Evolutionary conservation across 2,888 invertebrate genomes (phyloP).

Genomic region (Epirrhoe alternata): DNA sequence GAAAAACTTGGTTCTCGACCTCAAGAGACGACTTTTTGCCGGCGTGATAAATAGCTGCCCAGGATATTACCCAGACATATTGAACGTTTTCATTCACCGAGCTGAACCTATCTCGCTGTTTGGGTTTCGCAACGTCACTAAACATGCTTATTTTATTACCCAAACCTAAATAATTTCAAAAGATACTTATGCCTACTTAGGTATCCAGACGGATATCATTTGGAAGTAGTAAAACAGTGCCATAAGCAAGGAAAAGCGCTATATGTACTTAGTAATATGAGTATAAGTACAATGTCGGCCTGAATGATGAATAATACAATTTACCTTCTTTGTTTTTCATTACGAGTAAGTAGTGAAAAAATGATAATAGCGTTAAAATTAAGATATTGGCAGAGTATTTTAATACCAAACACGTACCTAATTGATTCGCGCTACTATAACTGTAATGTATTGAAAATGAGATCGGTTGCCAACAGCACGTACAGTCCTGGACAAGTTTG

Average conservation of each 20-base stretch:
- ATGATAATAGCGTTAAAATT: background rate
- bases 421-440: slow-evolving; percentile 43
- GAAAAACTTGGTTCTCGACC: slow-evolving; percentile 39
- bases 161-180: too few species aligned
- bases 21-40: slow-evolving; percentile 35
- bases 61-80: slow-evolving; percentile 32
- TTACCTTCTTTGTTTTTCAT: too few species aligned
- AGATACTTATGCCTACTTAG: too few species aligned
- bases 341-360: too few species aligned
- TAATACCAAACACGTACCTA: slow-evolving; percentile 40
- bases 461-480: slow-evolving; percentile 57
- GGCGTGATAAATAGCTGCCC: slow-evolving; percentile 36
- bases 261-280: too few species aligned
- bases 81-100: slow-evolving; percentile 35
- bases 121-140: background rate
- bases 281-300: too few species aligned
- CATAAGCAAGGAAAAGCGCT: too few species aligned
- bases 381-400: background rate
- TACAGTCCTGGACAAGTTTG: slow-evolving; percentile 58
- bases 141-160: too few species aligned
- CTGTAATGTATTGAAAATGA: slow-evolving; percentile 57
- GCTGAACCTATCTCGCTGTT: slow-evolving; percentile 19
- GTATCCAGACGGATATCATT: too few species aligned
- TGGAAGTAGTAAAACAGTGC: too few species aligned
- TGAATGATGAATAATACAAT: too few species aligned